Evolutionary conservation across 2,888 invertebrate genomes (phyloP).

Genomic region (Liodrosophila aerea): DNA sequence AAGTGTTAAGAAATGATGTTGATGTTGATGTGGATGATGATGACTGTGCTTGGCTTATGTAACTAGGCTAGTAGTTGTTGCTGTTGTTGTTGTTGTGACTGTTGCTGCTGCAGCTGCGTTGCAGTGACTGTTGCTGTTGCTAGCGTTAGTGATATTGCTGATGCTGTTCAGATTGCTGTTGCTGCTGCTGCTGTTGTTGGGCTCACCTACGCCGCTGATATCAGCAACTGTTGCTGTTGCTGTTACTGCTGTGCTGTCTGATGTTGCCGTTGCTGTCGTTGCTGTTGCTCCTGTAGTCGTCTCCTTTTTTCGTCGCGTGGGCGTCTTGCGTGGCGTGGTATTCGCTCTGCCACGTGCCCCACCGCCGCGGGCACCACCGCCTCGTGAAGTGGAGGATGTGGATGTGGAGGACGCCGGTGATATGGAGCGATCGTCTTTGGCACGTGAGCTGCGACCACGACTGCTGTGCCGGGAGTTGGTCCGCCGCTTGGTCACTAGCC

Average conservation of each 20-base stretch:
- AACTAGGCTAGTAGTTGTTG: slow-evolving; percentile 33
- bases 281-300: slow-evolving; percentile 13
- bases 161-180: slow-evolving; percentile 31
- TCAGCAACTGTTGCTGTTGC: slow-evolving; percentile 23
- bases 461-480: slow-evolving; percentile 75
- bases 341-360: slow-evolving; percentile 42
- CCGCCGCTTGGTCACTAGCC: slow-evolving; percentile 79
- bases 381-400: slow-evolving; percentile 77
- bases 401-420: slow-evolving; percentile 80
- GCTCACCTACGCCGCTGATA: slow-evolving; percentile 42
- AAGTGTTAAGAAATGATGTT: not conserved
- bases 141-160: slow-evolving; percentile 11
- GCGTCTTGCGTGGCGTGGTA: slow-evolving; percentile 76
- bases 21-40: slow-evolving; percentile 12
- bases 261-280: slow-evolving; percentile 6
- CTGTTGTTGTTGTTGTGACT: slow-evolving; percentile 22
- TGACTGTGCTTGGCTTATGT: slow-evolving; percentile 46
- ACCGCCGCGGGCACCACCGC: slow-evolving; percentile 56
- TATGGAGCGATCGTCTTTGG: slow-evolving; percentile 79
- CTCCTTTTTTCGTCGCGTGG: slow-evolving; percentile 76
- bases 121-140: slow-evolving; percentile 31
- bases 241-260: slow-evolving; percentile 17
- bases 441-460: slow-evolving; percentile 78
- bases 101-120: slow-evolving; percentile 26
- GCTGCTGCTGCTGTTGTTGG: slow-evolving; percentile 43